Evolutionary conservation across 2,113 vertebrate genomes (phyloP).

Genomic region (Calypte anna): DNA sequence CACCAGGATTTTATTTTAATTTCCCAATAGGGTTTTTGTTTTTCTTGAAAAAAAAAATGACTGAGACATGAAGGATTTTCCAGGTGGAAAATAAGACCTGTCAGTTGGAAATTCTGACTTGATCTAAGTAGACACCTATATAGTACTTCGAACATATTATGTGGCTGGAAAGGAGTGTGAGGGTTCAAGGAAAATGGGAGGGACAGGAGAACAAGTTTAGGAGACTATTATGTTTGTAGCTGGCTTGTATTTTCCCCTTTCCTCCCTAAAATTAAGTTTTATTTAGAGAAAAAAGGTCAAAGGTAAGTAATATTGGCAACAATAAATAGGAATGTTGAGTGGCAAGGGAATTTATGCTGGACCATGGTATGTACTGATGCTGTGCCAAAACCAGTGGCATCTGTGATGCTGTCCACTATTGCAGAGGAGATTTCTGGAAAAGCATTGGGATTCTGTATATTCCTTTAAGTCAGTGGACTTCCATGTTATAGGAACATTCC

Average conservation of each 20-base stretch:
- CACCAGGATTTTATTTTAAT: slow-evolving; percentile 11
- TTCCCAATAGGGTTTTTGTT: slow-evolving; percentile 6
- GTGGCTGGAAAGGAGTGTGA: background rate
- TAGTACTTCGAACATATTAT: background rate
- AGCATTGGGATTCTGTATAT: background rate
- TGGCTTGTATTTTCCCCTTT: background rate
- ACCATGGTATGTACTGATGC: background rate
- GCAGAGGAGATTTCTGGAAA: background rate
- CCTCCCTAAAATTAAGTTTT: background rate
- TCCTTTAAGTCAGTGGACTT: background rate
- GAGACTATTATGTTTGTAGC: background rate
- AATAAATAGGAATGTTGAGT: background rate
- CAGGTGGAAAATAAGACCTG: slow-evolving; percentile 44
- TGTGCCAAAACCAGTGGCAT: background rate
- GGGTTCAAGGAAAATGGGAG: background rate
- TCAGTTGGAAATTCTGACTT: slow-evolving; percentile 53
- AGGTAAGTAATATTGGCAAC: background rate
- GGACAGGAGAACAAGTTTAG: background rate
- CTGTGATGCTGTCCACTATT: background rate
- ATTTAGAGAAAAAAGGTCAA: background rate
- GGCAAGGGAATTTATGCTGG: background rate
- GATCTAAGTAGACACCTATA: slow-evolving; percentile 6
- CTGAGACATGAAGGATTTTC: slow-evolving; percentile 19
- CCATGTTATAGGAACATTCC: background rate
- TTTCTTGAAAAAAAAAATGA: slow-evolving; percentile 12